A percentile compares a stretch with the other conserved stretches of the same genome.
phyloP scores from a whole-genome alignment of 2,113 vertebrate genomes.

The Clarias macrocephalus region DNA sequence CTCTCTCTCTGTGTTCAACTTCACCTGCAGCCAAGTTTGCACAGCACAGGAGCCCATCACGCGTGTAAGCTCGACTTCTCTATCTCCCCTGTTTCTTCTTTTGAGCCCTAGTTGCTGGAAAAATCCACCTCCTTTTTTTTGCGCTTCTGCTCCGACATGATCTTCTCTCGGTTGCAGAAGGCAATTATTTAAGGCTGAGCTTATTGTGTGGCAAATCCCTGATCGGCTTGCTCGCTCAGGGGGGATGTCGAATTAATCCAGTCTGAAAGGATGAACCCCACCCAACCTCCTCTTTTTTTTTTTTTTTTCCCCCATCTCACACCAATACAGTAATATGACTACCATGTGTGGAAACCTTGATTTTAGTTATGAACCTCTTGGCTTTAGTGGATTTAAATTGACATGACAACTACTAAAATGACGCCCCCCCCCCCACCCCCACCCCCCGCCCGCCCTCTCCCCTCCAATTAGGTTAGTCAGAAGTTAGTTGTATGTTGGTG shows the following conservation, averaged over 20 bases:
- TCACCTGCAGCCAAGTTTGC: slow-evolving; percentile 47
- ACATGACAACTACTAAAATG: neutral
- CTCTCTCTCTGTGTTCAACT: slow-evolving; percentile 34
- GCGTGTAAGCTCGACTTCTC: slow-evolving; percentile 39
- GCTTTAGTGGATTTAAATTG: slow-evolving; percentile 51
- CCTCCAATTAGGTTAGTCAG: slow-evolving; percentile 39
- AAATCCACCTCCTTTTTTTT: slow-evolving; percentile 45
- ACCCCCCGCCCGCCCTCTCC: too few relatives aligned
- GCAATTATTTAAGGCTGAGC: slow-evolving; percentile 60
- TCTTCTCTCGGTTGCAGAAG: slow-evolving; percentile 41
- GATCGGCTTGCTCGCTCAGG: slow-evolving; percentile 59
- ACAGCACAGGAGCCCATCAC: slow-evolving; percentile 38
- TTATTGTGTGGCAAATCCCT: slow-evolving; percentile 66
- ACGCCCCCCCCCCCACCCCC: too few relatives aligned
- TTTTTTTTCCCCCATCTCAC: slow-evolving; percentile 40
- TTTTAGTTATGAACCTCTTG: slow-evolving; percentile 56
- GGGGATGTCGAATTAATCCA: slow-evolving; percentile 62
- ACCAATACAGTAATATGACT: slow-evolving; percentile 52
- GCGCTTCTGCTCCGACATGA: slow-evolving; percentile 37
- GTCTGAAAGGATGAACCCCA: slow-evolving; percentile 56
- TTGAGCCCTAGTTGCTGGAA: slow-evolving; percentile 27
- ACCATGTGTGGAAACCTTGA: slow-evolving; percentile 55
- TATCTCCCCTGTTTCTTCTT: slow-evolving; percentile 24
- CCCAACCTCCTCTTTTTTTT: slow-evolving; percentile 25
- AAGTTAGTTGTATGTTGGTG: slow-evolving; percentile 59